Base-by-base conservation (phyloP, 64 coral and sea anemone genomes). In the Porites australiensis region DNA sequence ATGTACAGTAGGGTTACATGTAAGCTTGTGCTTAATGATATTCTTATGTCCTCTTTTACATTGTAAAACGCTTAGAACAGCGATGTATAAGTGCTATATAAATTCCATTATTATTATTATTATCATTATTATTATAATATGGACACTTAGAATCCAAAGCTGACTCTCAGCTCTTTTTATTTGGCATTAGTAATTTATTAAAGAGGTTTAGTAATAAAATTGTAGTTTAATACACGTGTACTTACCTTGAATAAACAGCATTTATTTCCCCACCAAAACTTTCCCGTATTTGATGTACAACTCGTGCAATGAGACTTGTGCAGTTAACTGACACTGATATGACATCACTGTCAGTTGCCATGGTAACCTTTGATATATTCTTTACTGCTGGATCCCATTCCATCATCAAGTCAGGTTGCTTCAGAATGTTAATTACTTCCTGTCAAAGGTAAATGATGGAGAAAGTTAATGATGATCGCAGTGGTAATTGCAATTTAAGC, bases 161-260 rank as follows among this genome's bases (percentile, higher is more conserved):
- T 37, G 27, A 37, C 27, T 37, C 27, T 37, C 27, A 37, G 27
- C 27, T 37, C 27, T 37, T 0, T 37, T 37, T 1, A 0, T 37
- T 37, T 37, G 27, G 27, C 27, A 37, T 37, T 37, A 37, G 27
- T 37, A 37, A 37, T 37, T 57, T 12, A 57, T 57, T 57, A 57
- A 57, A 1, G 54, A 15, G 57, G 55, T 54, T 72, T n/a, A 88
- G 16, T 9, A 73, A 73, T 6, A 10, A 4, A 27, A 9, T 10
- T 73, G 7, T 21, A 45, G 70, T 73, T 45, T 9, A 73, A 9
- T 27, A 14, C 20, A 73, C 1, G 7, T 27, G 13, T 8, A 83
- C 62, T 91, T 82, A 64, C 91, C 91, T 93, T 78, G 91, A 87
- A 79, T 87, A 87, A 65, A 93, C 48, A 70, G 74, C 61, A 87